Evolutionary conservation across 2,888 invertebrate genomes (phyloP).

Genomic region (Priocnemis perturbator): DNA sequence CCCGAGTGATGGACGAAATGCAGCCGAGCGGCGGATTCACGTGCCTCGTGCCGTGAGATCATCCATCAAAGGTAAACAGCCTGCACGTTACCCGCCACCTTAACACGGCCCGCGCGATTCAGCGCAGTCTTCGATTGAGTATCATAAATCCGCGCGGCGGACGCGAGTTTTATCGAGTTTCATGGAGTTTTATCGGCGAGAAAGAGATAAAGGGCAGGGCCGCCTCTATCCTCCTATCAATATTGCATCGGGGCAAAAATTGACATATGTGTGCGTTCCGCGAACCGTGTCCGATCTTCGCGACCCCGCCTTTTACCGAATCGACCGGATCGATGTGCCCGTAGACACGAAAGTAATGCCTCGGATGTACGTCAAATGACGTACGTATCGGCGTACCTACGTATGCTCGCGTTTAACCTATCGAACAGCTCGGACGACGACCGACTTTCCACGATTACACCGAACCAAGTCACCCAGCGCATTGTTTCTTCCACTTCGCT

Average conservation of each 20-base stretch:
- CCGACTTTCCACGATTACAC: too few species aligned
- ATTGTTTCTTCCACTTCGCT: too few species aligned
- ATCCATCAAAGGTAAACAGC: conserved; percentile 44
- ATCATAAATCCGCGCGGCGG: conserved; percentile 6
- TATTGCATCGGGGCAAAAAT: conserved; percentile 7
- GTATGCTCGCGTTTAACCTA: too few species aligned
- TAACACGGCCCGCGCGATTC: neutral
- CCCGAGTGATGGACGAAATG: conserved; percentile 31
- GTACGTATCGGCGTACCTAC: too few species aligned
- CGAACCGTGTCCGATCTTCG: too few species aligned
- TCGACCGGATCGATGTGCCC: too few species aligned
- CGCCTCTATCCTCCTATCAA: neutral
- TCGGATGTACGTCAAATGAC: too few species aligned
- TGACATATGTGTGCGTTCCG: conserved; percentile 1
- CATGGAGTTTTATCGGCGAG: conserved; percentile 4
- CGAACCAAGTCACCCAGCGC: too few species aligned
- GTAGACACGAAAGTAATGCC: too few species aligned
- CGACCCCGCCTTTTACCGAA: too few species aligned
- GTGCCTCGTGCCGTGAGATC: conserved; percentile 29
- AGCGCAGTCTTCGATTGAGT: neutral
- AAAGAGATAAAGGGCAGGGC: neutral
- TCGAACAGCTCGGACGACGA: too few species aligned
- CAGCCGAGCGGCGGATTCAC: conserved; percentile 15
- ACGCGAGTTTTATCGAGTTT: conserved; percentile 13
- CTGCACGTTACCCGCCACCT: neutral